Evolutionary conservation across 2,113 vertebrate species (phyloP).

Genomic region (Mandrillus leucophaeus): DNA sequence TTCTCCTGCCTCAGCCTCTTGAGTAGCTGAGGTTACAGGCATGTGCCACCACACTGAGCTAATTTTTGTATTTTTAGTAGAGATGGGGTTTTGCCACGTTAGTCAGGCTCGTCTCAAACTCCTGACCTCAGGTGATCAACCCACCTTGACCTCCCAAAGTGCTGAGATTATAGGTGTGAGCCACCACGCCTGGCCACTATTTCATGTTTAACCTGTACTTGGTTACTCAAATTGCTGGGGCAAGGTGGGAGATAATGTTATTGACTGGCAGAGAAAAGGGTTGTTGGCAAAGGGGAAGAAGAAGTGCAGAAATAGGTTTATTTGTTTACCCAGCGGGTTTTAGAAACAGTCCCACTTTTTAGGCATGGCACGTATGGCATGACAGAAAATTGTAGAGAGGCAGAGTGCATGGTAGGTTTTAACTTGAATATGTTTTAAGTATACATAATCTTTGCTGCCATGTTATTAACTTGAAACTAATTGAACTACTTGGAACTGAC

Average conservation of each 20-base stretch:
- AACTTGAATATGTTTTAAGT: neutral
- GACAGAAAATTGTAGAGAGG: neutral
- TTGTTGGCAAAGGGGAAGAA: neutral
- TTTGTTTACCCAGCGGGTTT: neutral
- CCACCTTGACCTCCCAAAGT: too few species aligned
- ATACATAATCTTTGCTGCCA: neutral
- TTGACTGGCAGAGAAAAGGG: neutral
- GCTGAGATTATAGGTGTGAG: too few species aligned
- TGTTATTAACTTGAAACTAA: neutral
- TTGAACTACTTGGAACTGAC: neutral
- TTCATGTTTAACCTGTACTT: constrained; percentile 17
- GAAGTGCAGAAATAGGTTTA: neutral
- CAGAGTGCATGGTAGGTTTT: neutral
- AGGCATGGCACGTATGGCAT: neutral
- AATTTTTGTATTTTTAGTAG: too few species aligned
- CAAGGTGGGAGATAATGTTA: neutral
- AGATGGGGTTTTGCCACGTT: too few species aligned
- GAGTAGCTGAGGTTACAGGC: too few species aligned
- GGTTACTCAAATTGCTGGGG: neutral
- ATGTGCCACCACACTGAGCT: too few species aligned
- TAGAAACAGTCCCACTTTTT: neutral
- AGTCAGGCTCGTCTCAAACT: too few species aligned
- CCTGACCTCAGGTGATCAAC: too few species aligned
- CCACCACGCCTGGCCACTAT: neutral
- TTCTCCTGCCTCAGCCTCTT: too few species aligned